Percentiles rank a stretch among this genome's conserved stretches.
Conservation (phyloP, 2,888 invertebrate species). For the Drosophila kuntzei region DNA sequence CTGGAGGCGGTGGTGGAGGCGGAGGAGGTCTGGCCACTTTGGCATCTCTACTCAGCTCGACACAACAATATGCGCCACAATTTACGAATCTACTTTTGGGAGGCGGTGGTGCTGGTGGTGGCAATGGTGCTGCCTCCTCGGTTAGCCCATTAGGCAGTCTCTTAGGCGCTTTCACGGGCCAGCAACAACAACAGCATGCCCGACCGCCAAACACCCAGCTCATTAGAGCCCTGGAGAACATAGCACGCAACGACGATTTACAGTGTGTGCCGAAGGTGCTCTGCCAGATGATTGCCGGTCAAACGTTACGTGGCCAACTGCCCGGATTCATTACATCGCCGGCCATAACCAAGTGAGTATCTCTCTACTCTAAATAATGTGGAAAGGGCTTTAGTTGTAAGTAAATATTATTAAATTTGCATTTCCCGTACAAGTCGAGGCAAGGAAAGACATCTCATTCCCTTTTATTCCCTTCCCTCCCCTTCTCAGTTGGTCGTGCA, state of each 20-base stretch:
- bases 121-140: constrained; percentile 27
- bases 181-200: constrained; percentile 37
- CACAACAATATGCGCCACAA: constrained; percentile 84
- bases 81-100: constrained; percentile 83
- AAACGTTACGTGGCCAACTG: constrained; percentile 84
- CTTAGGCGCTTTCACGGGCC: constrained; percentile 80
- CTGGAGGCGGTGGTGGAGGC: constrained; percentile 21
- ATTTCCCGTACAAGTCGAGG: constrained; percentile 41
- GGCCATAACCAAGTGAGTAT: constrained; percentile 84
- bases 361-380: constrained; percentile 38
- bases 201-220: constrained; percentile 84
- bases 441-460: constrained; percentile 15
- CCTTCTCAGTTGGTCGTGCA: constrained; percentile 26
- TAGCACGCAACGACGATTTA: constrained; percentile 90
- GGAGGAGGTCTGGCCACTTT: constrained; percentile 73
- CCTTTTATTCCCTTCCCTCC: no score
- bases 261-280: constrained; percentile 92
- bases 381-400: constrained; percentile 69
- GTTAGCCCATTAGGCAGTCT: constrained; percentile 81
- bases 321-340: constrained; percentile 84
- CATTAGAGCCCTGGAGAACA: constrained; percentile 87
- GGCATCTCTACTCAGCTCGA: constrained; percentile 73
- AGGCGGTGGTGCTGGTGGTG: constrained; percentile 45
- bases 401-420: constrained; percentile 81
- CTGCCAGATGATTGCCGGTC: constrained; percentile 90